Conservation (phyloP, 1,140 invertebrate species). For the Trichonephila inaurata region DNA sequence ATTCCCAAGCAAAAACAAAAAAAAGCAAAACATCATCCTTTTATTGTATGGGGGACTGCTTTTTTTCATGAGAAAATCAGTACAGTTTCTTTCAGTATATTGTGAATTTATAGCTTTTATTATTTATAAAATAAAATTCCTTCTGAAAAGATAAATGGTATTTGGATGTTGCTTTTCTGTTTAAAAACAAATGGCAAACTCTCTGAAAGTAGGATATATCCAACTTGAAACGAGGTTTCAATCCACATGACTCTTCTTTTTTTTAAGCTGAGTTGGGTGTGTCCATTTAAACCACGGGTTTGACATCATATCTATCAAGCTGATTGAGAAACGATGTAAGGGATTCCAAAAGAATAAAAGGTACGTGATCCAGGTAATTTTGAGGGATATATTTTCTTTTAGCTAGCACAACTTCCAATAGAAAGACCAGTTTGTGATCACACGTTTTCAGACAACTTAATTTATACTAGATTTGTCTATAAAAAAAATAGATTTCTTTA, state of each 20-base stretch:
- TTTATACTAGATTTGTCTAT: neutral
- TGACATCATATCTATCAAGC: slow-evolving; percentile 71
- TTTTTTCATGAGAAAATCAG: neutral
- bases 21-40: neutral
- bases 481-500: neutral
- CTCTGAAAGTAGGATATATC: neutral
- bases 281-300: slow-evolving; percentile 51
- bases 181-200: neutral
- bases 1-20: neutral
- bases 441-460: slow-evolving; percentile 28
- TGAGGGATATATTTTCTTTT: slow-evolving; percentile 52
- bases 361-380: slow-evolving; percentile 63
- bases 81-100: neutral
- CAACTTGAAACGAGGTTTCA: neutral
- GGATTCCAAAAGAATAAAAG: slow-evolving; percentile 49
- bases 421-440: slow-evolving; percentile 14
- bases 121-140: neutral
- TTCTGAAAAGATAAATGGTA: neutral
- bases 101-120: neutral
- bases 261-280: slow-evolving; percentile 40
- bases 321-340: slow-evolving; percentile 69
- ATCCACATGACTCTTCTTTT: neutral
- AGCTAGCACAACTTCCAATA: neutral
- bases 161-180: neutral
- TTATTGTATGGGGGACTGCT: neutral